A percentile compares a stretch with the other conserved stretches of the same genome.
phyloP scores from a whole-genome alignment of 2,113 vertebrate genomes.

The Hirundichthys speculiger region DNA sequence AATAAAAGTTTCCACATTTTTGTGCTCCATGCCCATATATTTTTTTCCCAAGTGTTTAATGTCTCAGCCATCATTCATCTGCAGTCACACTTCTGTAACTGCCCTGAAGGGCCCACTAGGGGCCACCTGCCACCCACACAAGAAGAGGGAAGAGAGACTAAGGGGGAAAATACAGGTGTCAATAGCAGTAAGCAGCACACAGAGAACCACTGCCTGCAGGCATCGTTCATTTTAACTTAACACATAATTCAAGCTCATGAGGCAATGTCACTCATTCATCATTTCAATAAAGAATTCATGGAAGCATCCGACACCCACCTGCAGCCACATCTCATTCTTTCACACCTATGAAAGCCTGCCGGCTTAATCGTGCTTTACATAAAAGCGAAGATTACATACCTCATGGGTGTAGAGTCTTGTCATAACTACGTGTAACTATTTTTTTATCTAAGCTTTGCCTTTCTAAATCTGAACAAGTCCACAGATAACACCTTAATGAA shows the following conservation, averaged over 20 bases:
- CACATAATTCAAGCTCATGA: slow-evolving; percentile 24
- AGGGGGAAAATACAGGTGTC: slow-evolving; percentile 5
- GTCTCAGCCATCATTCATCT: slow-evolving; percentile 55
- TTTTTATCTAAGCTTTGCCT: not conserved
- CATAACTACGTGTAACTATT: too few relatives aligned
- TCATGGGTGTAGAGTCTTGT: too few relatives aligned
- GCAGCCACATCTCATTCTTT: not conserved
- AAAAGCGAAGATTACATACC: not conserved
- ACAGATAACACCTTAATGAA: not conserved
- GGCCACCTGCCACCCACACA: slow-evolving; percentile 71
- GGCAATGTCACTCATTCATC: slow-evolving; percentile 32
- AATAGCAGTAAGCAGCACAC: slow-evolving; percentile 40
- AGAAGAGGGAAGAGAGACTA: slow-evolving; percentile 34
- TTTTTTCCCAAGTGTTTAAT: slow-evolving; percentile 13
- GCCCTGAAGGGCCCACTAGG: slow-evolving; percentile 58
- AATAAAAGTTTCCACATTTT: too few relatives aligned
- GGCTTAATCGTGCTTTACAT: not conserved
- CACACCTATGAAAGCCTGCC: not conserved
- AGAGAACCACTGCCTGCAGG: slow-evolving; percentile 25
- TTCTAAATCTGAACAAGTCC: not conserved
- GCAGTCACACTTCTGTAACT: slow-evolving; percentile 49
- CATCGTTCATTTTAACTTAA: slow-evolving; percentile 25
- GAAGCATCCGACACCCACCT: slow-evolving; percentile 13
- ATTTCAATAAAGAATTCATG: slow-evolving; percentile 21
- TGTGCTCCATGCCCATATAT: too few relatives aligned